phyloP scores from a whole-genome alignment of 1,140 invertebrate genomes.

The Yoshiicerus persimilis region DNA sequence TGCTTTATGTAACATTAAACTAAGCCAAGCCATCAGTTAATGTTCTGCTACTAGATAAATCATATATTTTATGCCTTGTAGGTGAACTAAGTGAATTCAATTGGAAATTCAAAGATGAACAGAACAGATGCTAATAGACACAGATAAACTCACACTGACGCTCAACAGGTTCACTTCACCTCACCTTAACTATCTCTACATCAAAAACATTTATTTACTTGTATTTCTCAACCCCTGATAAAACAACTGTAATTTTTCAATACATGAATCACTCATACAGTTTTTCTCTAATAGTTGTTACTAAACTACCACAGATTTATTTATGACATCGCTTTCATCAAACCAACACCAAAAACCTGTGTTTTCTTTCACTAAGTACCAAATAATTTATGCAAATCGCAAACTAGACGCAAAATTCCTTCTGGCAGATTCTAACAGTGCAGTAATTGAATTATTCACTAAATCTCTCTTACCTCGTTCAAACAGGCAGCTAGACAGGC shows the following conservation, averaged over 20 bases:
- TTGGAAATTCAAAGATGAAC: background rate
- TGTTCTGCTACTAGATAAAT: background rate
- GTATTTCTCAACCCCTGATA: too few species aligned
- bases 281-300: too few species aligned
- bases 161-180: background rate
- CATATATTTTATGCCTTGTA: background rate
- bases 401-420: background rate
- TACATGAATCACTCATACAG: too few species aligned
- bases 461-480: slow-evolving; percentile 73
- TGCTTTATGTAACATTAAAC: background rate
- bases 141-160: background rate
- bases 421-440: background rate
- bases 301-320: too few species aligned
- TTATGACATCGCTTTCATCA: background rate
- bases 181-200: background rate
- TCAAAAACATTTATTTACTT: background rate
- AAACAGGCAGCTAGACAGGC: slow-evolving; percentile 87
- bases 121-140: background rate
- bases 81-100: background rate
- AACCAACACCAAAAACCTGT: background rate
- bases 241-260: too few species aligned
- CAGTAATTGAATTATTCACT: background rate
- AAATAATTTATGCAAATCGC: background rate
- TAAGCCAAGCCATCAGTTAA: background rate
- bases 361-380: background rate